Base-by-base conservation (phyloP, 2,797 vertebrate species). In the Parauchenoglanis punctatus region DNA sequence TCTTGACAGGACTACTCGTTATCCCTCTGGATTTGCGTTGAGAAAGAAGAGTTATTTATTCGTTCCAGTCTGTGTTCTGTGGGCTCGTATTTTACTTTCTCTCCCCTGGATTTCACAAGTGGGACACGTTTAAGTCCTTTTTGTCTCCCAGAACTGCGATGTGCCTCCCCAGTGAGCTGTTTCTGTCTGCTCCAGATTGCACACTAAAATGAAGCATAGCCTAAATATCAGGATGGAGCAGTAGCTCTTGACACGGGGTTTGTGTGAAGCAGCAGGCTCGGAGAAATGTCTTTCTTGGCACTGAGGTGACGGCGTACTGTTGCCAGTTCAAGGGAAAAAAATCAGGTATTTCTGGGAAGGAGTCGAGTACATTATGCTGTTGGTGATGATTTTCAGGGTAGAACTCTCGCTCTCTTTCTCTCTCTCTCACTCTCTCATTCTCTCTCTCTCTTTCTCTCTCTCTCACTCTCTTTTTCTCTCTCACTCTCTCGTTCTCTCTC, bases 161-260 rank as follows among this genome's bases (percentile, higher is more conserved):
- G 54, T 76, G n/a, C 23, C 85, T 77, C 83, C 54, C 73, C 73
- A 86, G 54, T 76, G 85, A 84, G 90, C 44, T 54, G 89, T 72
- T 89, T 85, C 78, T 61, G 80, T 81, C 89, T 86, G 87, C 8
- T 65, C 78, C 56, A 88, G 35, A 84, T 86, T 85, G 77, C 81
- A 85, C 78, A 80, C 70, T 89, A 88, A 88, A 88, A 85, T 73
- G 70, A 89, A 91, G 70, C 85, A 86, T 67, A 89, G 63, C 86
- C 87, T 77, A 84, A 91, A 90, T 89, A 89, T 83, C 81, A 88
- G 85, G 49, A 88, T 75, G 75, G 84, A 91, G 89, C 68, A 86
- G 87, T 70, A 83, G 86, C 65, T 83, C 61, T 65, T 89, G 35
- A 81, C 75, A 52, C 68, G 25, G 18, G 23, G 72, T 65, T 75